Base-by-base conservation (phyloP, 2,113 vertebrate species). In the Istiophorus platypterus region DNA sequence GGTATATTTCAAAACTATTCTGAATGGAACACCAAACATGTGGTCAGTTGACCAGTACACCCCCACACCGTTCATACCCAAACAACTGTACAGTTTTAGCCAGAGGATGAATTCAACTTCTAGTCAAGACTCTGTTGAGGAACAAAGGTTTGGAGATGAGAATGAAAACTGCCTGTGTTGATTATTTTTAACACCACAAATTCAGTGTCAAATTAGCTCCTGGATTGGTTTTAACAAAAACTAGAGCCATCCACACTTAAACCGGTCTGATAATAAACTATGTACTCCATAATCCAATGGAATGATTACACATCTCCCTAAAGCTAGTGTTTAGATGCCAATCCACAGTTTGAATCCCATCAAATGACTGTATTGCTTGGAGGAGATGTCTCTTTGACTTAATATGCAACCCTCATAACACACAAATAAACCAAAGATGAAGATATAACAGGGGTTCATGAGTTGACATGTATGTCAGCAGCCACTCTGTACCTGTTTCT, bases 401-500 rank as follows among this genome's bases (percentile, higher is more conserved):
- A 15, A 67, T n/a, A 82, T 15, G 1, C 34, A 84, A 39, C n/a
- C 47, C 2, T 26, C 39, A 54, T 1, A 37, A 29, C 58, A 45
- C 8, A 57, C 15, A 57, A 10, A 27, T 13, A 45, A 74, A 62
- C 0, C 15, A 57, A 79, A 78, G 9, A 64, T 15, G 22, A 27
- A 47, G 2, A 45, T 22, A 39, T 1, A 29, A 59, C 17, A 42
- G 12, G 7, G 18, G 42, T 77, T 51, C 2, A 39, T 49, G n/a
- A 17, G 2, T 26, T 13, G 24, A 34, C 31, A 34, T 34, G 14
- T 4, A 56, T 61, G 18, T 14, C 18, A 31, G 52, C 5, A 58
- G 34, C n/a, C 0, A 57, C n/a, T 82, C 51, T 31, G 17, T 93
- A 96, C 95, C 95, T 95, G 94, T 94, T 92, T 82, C 93, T 93